Base-by-base conservation (phyloP, 2,888 invertebrate genomes). In the Cyrtodaria siliqua region DNA sequence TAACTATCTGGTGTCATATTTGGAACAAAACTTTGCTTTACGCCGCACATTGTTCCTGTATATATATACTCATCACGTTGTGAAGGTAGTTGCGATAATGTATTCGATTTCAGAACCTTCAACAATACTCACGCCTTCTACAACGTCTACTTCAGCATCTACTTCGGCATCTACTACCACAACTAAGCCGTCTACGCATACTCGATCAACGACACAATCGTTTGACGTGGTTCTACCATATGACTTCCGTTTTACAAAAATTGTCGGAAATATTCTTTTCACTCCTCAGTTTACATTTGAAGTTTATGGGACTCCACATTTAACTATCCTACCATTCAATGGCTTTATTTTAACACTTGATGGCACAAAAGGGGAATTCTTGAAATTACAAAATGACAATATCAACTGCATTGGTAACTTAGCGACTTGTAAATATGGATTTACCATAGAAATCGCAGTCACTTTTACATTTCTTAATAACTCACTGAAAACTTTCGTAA, bases 201-300 rank as follows among this genome's bases (percentile, higher is more conserved):
- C 53, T 24, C 52, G 24, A 26, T 40, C 63, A 18, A 38, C 12
- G 16, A 63, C 40, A 38, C 38, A 23, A 40, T 24, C 23, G 26
- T 12, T n/a, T 1, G 52, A 23, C 23, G 23, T 24, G 12, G 0
- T 38, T 18, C 33, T 18, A 2, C 42, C 38, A 2, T 63, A 63
- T 42, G 63, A 63, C 42, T 53, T 63, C n/a, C 38, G 52, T 33
- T 63, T 63, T 40, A 16, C 26, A 23, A 33, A 23, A 14, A 53
- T 53, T 40, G 27, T 42, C 9, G 53, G 52, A 8, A 26, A 29
- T 1, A 40, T 16, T 18, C 33, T 33, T 4, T 33, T 33, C 12
- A 33, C 33, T 4, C 33, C 33, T 33, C 33, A 18, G 1, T 62
- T 50, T 23, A 38, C 49, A 6, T 23, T 62, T 16, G 38, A 38